Evolutionary conservation across 1,140 invertebrate species (phyloP).

Genomic region (Plectrocnemia conspersa): DNA sequence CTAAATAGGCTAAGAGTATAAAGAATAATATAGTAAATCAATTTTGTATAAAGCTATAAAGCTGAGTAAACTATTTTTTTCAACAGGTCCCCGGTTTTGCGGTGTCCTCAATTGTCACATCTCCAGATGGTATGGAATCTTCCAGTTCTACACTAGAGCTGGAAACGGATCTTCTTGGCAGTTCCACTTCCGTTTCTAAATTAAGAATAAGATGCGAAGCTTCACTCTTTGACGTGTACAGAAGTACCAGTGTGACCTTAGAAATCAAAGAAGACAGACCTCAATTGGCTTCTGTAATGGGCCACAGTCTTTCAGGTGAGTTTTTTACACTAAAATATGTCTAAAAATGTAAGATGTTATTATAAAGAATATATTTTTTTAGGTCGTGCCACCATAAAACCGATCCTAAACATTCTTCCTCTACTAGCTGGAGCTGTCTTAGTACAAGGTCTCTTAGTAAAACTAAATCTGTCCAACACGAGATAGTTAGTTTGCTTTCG

Average conservation of each 20-base stretch:
- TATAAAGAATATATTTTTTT: slow-evolving; percentile 10
- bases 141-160: slow-evolving; percentile 47
- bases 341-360: neutral
- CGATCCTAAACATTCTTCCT: slow-evolving; percentile 6
- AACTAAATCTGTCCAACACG: slow-evolving; percentile 17
- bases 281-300: slow-evolving; percentile 49
- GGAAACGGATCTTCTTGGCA: slow-evolving; percentile 43
- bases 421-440: slow-evolving; percentile 12
- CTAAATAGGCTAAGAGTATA: too few species aligned
- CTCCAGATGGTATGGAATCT: slow-evolving; percentile 47
- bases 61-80: too few species aligned
- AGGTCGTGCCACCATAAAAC: slow-evolving; percentile 5
- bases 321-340: slow-evolving; percentile 3
- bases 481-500: slow-evolving; percentile 33
- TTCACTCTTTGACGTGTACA: slow-evolving; percentile 50
- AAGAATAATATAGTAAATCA: too few species aligned
- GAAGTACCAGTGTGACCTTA: slow-evolving; percentile 44
- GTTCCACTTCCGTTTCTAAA: slow-evolving; percentile 43
- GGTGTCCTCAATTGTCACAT: slow-evolving; percentile 48
- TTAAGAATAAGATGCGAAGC: slow-evolving; percentile 49
- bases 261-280: slow-evolving; percentile 47
- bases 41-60: too few species aligned
- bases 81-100: slow-evolving; percentile 48
- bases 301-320: slow-evolving; percentile 48
- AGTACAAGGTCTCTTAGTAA: slow-evolving; percentile 25